Percentiles rank a stretch among this genome's conserved stretches.
phyloP scores from a whole-genome alignment of 2,113 vertebrate species.

The Lycocorax pyrrhopterus region DNA sequence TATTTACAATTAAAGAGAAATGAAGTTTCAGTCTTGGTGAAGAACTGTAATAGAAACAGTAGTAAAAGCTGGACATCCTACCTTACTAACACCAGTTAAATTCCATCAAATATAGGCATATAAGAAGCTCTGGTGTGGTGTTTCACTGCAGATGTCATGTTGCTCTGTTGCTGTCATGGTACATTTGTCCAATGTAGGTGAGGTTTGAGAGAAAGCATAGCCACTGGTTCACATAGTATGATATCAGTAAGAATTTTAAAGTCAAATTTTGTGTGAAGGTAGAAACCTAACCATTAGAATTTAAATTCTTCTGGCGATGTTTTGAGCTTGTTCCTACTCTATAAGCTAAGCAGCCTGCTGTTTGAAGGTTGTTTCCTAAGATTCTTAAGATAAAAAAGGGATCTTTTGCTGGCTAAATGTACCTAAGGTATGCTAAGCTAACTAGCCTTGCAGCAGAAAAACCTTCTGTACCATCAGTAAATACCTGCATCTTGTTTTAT shows the following conservation, averaged over 20 bases:
- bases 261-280: not conserved
- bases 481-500: not conserved
- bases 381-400: not conserved
- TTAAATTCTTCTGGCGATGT: not conserved
- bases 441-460: not conserved
- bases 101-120: not conserved
- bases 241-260: not conserved
- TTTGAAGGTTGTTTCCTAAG: not conserved
- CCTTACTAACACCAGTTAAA: not conserved
- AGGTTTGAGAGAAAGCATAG: not conserved
- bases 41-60: not conserved
- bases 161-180: not conserved
- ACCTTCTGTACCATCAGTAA: not conserved
- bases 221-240: not conserved
- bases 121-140: not conserved
- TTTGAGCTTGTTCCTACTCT: not conserved
- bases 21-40: not conserved
- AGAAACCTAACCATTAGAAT: not conserved
- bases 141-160: not conserved
- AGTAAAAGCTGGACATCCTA: not conserved
- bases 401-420: not conserved
- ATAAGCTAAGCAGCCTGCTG: not conserved
- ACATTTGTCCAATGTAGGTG: not conserved
- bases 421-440: not conserved
- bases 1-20: not conserved